Conservation (phyloP, 2,113 vertebrate genomes). For the Channa argus region DNA sequence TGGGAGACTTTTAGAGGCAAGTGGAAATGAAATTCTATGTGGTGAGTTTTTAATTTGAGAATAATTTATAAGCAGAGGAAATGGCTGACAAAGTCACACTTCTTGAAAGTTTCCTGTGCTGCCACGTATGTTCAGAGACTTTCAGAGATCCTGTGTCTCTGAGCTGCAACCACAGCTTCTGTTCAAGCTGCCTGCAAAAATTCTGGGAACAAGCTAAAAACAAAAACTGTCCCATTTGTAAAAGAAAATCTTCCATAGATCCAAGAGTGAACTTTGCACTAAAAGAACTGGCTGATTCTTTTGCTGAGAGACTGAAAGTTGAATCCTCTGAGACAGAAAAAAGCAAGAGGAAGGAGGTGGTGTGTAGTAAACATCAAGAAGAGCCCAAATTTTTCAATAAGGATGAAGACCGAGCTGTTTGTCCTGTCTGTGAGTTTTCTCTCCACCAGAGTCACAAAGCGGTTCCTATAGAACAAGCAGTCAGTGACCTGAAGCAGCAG, state of each 20-base stretch:
- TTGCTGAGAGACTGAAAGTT: constrained; percentile 8
- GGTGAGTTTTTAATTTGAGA: too few species aligned
- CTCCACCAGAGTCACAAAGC: constrained; percentile 36
- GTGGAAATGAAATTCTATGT: too few species aligned
- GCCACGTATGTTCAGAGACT: too few species aligned
- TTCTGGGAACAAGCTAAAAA: constrained; percentile 42
- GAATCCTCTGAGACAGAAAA: not conserved
- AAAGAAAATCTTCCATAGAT: too few species aligned
- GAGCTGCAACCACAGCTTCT: constrained; percentile 55
- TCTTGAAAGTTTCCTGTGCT: too few species aligned
- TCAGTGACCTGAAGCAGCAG: constrained; percentile 50
- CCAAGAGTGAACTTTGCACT: too few species aligned
- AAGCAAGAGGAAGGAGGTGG: not conserved
- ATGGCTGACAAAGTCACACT: too few species aligned
- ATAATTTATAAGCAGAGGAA: too few species aligned
- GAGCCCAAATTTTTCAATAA: constrained; percentile 18
- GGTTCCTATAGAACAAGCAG: constrained; percentile 53
- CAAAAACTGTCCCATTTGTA: constrained; percentile 28
- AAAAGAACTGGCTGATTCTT: constrained; percentile 8
- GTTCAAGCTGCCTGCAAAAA: constrained; percentile 52
- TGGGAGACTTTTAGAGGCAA: too few species aligned
- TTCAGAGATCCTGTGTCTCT: constrained; percentile 56
- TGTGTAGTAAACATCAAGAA: constrained; percentile 15
- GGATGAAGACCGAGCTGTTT: constrained; percentile 17
- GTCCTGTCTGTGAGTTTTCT: constrained; percentile 52